Base-by-base conservation (phyloP, 1,140 invertebrate species). In the Drosophila sulfurigaster region DNA sequence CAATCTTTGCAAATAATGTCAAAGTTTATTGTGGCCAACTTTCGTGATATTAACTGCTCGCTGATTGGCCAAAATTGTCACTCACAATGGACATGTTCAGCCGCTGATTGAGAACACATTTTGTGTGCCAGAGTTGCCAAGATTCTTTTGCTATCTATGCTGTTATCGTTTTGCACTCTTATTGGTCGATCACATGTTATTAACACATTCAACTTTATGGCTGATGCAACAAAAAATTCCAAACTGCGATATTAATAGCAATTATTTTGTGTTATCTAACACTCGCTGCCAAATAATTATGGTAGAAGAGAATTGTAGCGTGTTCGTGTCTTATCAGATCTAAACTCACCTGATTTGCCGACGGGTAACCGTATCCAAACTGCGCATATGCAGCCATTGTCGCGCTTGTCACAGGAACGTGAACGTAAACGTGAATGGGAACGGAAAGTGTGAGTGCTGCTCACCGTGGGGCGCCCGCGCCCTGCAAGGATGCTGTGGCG, bases 371-470 rank as follows among this genome's bases (percentile, higher is more conserved):
- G 69, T 91, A 91, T 91, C 90, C 90, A 83, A 91, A 91, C 83
- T 91, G 90, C 87, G 90, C 87, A 86, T 91, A 91, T 87, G 90
- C 90, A 88, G 90, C 90, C 90, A 91, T 91, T 91, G 78, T 90
- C 62, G 75, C 68, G 59, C 35, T 45, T 16, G 35, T 54, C 16
- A 45, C 38, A 38, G 38, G 49, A 30, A 45, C 70, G 57, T 11
- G 49, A 48, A 52, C 62, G 51, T 35, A 32, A 48, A 79, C 30
- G 56, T 32, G 30, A 63, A 64, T 16, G 60, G 45, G 8, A 70
- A 57, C 45, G 48, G 59, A 56, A 66, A 74, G 69, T 69, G 46
- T 60, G 68, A 78, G 77, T 32, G 63, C 69, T 32, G 63, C 66
- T 83, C 81, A 65, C 70, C 45, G 78, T 79, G 78, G 81, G 81